A percentile compares a stretch with the other conserved stretches of the same genome.
phyloP scores from a whole-genome alignment of 2,797 vertebrate species.

The Champsocephalus esox region DNA sequence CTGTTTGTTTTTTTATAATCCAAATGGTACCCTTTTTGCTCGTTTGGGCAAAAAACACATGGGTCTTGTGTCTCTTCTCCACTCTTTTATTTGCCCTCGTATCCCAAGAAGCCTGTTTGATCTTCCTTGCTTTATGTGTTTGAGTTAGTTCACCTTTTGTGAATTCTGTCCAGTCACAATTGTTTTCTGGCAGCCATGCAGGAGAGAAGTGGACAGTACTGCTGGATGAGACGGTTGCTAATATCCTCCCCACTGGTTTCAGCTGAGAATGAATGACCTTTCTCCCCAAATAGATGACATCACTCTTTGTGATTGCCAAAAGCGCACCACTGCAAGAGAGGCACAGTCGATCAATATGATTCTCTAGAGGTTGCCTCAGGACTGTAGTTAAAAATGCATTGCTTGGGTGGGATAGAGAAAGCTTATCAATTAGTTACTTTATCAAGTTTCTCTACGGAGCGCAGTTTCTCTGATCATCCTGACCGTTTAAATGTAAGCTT shows the following conservation, averaged over 20 bases:
- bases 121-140: slow-evolving; percentile 17
- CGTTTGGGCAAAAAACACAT: background rate
- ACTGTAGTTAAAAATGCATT: slow-evolving; percentile 52
- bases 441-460: slow-evolving; percentile 39
- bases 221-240: slow-evolving; percentile 39
- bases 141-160: slow-evolving; percentile 26
- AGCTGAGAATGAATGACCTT: slow-evolving; percentile 73
- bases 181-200: slow-evolving; percentile 25
- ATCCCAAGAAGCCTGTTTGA: slow-evolving; percentile 30
- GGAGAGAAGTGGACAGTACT: slow-evolving; percentile 21
- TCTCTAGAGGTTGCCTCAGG: slow-evolving; percentile 57
- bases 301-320: slow-evolving; percentile 63
- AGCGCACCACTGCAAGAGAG: slow-evolving; percentile 52
- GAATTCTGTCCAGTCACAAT: slow-evolving; percentile 23
- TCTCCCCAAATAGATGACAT: slow-evolving; percentile 76
- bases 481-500: slow-evolving; percentile 34
- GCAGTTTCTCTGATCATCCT: slow-evolving; percentile 27
- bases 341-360: slow-evolving; percentile 54
- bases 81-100: slow-evolving; percentile 21
- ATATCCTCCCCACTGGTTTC: slow-evolving; percentile 49
- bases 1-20: background rate
- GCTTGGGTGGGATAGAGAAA: slow-evolving; percentile 20
- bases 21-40: background rate
- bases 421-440: slow-evolving; percentile 37
- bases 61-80: slow-evolving; percentile 2